Conservation (phyloP, 2,113 vertebrate species). For the Rhabdomys dilectus region DNA sequence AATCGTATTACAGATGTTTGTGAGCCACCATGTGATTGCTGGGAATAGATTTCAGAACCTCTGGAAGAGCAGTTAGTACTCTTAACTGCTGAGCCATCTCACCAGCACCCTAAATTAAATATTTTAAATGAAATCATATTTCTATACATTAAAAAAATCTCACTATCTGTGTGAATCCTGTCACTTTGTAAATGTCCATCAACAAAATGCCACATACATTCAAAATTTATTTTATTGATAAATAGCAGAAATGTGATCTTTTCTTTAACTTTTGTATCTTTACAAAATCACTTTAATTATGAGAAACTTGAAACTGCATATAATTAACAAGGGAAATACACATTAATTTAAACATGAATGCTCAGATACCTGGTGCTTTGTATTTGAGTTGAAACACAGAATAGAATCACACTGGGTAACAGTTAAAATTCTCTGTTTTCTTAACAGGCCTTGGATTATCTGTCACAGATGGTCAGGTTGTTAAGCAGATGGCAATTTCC, state of each 20-base stretch:
- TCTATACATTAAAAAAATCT: not conserved
- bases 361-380: not conserved
- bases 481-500: constrained; percentile 72
- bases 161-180: not conserved
- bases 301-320: not conserved
- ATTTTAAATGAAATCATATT: not conserved
- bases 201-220: not conserved
- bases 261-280: not conserved
- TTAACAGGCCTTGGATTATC: constrained; percentile 57
- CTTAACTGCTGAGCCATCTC: too few relatives aligned
- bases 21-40: too few relatives aligned
- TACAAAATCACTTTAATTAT: constrained; percentile 46
- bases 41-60: too few relatives aligned
- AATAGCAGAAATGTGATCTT: not conserved
- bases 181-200: not conserved
- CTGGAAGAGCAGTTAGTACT: too few relatives aligned
- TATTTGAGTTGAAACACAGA: not conserved
- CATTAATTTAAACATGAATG: not conserved
- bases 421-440: not conserved
- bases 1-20: too few relatives aligned
- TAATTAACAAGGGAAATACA: constrained; percentile 41
- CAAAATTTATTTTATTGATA: not conserved
- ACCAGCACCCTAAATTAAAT: not conserved
- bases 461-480: constrained; percentile 65
- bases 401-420: not conserved